Percentiles rank a stretch among this genome's conserved stretches.
Evolutionary conservation across 2,888 invertebrate genomes (phyloP).

Genomic region (Torymus auratus): DNA sequence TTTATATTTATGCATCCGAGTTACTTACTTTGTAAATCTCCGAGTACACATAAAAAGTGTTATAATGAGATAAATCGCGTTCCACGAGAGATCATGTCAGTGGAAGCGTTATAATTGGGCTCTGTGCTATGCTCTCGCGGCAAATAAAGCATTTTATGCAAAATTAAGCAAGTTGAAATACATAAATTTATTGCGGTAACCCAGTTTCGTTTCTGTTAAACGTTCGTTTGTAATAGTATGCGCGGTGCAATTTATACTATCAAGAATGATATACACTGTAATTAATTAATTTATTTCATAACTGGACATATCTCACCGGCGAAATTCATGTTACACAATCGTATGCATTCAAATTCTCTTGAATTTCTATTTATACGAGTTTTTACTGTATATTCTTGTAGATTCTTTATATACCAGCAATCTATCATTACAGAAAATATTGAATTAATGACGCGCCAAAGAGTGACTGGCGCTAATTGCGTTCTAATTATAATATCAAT

Average conservation of each 20-base stretch:
- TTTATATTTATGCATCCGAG: no score
- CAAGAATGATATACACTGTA: constrained; percentile 1
- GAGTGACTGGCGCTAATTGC: no score
- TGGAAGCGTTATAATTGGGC: not conserved
- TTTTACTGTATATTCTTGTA: no score
- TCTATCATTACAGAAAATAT: no score
- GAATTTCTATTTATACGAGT: no score
- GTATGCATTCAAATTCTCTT: no score
- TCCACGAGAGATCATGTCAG: not conserved
- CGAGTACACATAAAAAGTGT: no score
- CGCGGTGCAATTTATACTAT: not conserved
- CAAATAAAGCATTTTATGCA: constrained; percentile 37
- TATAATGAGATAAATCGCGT: constrained; percentile 9
- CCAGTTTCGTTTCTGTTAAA: constrained; percentile 35
- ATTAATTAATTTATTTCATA: constrained; percentile 31
- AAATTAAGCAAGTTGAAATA: constrained; percentile 28
- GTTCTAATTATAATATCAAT: no score
- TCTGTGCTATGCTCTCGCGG: not conserved
- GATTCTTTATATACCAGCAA: no score
- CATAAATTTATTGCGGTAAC: constrained; percentile 43
- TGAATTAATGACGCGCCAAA: no score
- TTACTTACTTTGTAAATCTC: no score
- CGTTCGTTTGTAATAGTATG: constrained; percentile 16
- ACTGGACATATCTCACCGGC: not conserved
- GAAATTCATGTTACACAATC: no score